Base-by-base conservation (phyloP, 64 coral and sea anemone species). In the Actinia equina region DNA sequence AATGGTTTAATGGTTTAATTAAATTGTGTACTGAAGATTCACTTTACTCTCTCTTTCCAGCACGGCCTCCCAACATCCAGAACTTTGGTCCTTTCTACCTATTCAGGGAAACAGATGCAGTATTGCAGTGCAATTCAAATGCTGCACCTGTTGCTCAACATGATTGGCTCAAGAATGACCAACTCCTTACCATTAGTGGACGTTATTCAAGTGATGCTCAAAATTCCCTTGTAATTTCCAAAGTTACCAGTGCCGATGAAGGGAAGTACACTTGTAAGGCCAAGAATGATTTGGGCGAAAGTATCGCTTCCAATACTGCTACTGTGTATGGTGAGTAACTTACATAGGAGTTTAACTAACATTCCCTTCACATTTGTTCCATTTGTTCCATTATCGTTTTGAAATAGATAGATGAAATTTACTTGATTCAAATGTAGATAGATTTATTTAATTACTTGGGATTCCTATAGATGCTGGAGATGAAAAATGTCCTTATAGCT, bases 71-170 rank as follows among this genome's bases (percentile, higher is more conserved):
- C 80, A 52, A 60, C 1, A 86, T 91, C 59, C 18, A 8, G 20
- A 30, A 87, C 0, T 82, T 86, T 87, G 89, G 89, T 18, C 89
- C 89, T 42, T 91, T 91, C 61, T 91, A 91, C 84, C 0, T 91
- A 12, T 91, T 91, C 59, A 58, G 86, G 26, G 77, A 45, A 10
- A 91, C 70, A 16, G 45, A 82, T 54, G 89, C 79, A 59, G 6
- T 19, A 5, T 37, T 91, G 8, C 45, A 79, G 30, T 91, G 89
- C 20, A 17, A 91, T 19, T 77, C 89, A 55, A 79, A 91, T 63
- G 89, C 89, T 8, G 89, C 89, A 0, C 89, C 89, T 65, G 26
- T 12, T 7, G 83, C 84, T 61, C 59, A 6, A 9, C 19, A 26
- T 49, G 13, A 19, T 23, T 91, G 89, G 89, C 42, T 45, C 16